Percentiles rank a stretch among this genome's conserved stretches.
phyloP scores from a whole-genome alignment of 2,888 invertebrate genomes.

The Dioctria linearis region DNA sequence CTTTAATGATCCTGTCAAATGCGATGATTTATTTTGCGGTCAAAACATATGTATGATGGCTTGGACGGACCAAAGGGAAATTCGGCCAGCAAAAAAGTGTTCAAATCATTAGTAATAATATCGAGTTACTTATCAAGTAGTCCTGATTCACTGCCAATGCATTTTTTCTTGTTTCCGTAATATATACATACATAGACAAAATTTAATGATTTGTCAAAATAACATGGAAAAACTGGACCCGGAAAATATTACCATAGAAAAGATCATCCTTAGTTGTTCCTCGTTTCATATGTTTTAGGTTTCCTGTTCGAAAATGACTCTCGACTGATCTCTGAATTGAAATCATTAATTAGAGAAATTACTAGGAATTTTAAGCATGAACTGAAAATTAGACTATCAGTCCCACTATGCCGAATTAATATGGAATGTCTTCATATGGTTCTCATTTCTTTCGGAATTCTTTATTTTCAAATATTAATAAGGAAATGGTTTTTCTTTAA shows the following conservation, averaged over 20 bases:
- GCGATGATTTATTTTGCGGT: constrained; percentile 71
- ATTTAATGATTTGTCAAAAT: constrained; percentile 52
- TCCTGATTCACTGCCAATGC: neutral
- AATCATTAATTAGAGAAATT: constrained; percentile 40
- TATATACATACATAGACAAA: neutral
- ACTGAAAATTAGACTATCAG: neutral
- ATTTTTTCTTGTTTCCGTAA: constrained; percentile 2
- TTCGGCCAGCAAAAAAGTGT: constrained; percentile 26
- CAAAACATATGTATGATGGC: constrained; percentile 70
- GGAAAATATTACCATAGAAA: constrained; percentile 12
- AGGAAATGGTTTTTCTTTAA: too few species aligned
- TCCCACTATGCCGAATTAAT: neutral
- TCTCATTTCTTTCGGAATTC: constrained; percentile 1
- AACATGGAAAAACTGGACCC: constrained; percentile 24
- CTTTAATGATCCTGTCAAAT: constrained; percentile 62
- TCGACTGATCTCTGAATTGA: neutral
- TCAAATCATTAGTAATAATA: constrained; percentile 45
- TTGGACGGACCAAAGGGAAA: neutral
- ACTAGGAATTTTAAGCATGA: constrained; percentile 31
- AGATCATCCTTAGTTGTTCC: neutral
- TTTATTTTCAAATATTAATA: too few species aligned
- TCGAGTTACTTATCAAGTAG: constrained; percentile 17
- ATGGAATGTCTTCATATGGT: neutral
- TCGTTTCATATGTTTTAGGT: constrained; percentile 21
- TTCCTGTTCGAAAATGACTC: neutral